Evolutionary conservation across 2,888 invertebrate species (phyloP).

Genomic region (Sphecodes monilicornis): DNA sequence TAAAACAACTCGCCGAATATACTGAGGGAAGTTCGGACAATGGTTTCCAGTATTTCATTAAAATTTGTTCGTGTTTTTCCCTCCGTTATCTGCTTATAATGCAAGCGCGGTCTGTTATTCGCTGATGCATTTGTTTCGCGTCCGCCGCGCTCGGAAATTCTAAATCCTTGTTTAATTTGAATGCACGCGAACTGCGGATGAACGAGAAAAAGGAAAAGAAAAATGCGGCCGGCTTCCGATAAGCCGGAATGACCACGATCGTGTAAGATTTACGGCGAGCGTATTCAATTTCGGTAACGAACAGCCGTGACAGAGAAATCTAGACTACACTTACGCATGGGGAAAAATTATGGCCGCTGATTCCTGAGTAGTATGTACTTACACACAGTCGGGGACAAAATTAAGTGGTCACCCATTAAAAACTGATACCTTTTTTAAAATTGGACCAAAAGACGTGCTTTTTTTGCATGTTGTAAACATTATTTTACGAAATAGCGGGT

Average conservation of each 20-base stretch:
- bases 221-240: background rate
- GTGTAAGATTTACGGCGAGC: constrained; percentile 11
- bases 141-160: background rate
- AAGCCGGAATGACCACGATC: constrained; percentile 8
- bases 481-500: too few relatives aligned
- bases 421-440: too few relatives aligned
- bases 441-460: too few relatives aligned
- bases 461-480: too few relatives aligned
- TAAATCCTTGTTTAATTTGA: constrained; percentile 13
- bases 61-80: background rate
- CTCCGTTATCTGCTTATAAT: background rate
- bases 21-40: background rate
- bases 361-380: too few relatives aligned
- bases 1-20: background rate
- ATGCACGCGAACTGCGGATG: background rate
- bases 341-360: background rate
- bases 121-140: background rate
- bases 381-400: too few relatives aligned
- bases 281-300: constrained; percentile 20
- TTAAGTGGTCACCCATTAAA: too few relatives aligned
- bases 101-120: background rate
- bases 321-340: background rate
- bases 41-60: background rate
- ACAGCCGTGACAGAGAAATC: constrained; percentile 1
- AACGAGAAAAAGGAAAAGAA: background rate